Evolutionary conservation across 2,888 invertebrate genomes (phyloP), one percentile per base, ranked within the genome.

Genomic region (Exephanes ischioxanthus): DNA sequence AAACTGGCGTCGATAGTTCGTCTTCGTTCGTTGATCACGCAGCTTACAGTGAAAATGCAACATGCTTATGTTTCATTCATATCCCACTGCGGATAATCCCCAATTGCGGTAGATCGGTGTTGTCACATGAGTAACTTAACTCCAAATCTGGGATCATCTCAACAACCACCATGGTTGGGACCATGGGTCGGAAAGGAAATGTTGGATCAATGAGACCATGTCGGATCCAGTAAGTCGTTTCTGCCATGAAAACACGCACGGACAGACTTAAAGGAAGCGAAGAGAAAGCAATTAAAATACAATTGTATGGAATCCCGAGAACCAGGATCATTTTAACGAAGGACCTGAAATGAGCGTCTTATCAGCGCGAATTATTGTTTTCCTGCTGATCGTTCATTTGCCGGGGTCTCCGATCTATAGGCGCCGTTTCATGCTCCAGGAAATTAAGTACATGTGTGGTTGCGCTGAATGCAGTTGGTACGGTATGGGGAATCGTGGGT

Each of bases 401-500:
- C 3, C 14, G 58, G 4, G 26, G 11, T 4, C 9, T 58, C 58
- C 19, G 26, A 14, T 9, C 26, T 11, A 26, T 58, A 63, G 33
- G 5, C 33, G 0, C 30, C 37, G 66, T 66, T 66, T 66, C 66
- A 45, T 30, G 30, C 51, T 76, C 48, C 37, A 33, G 33, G 19
- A 66, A 75, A 75, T 75, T 48, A 61, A 75, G 75, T 75, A 66
- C 73, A 67, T 68, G 80, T 68, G 66, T 45, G 76, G 71, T 14
- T 75, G 75, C 80, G 73, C 75, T 71, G 80, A 72, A 79, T 84
- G 82, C 80, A 85, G 82, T 72, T 84, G 77, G 88, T 83, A 72
- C 70, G 63, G 67, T 58, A 68, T 68, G 55, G 71, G 55, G 55
- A 48, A 77, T 87, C 76, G 68, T 80, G 75, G 81, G 82, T 51